phyloP scores from a whole-genome alignment of 2,888 invertebrate species.

The Petrolisthes cinctipes region DNA sequence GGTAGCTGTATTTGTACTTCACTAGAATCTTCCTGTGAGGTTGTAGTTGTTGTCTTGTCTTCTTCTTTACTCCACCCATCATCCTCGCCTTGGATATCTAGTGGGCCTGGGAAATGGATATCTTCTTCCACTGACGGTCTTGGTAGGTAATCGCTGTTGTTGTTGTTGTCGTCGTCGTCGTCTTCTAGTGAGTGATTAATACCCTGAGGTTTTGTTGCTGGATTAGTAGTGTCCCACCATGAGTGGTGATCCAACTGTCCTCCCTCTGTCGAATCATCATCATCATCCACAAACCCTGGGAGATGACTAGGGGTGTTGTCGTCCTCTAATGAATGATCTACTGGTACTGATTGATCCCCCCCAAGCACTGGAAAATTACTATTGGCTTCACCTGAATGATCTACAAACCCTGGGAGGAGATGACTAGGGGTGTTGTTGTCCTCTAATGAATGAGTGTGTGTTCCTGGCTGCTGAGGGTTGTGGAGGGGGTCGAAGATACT shows the following conservation, averaged over 20 bases:
- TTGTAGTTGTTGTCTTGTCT: neutral
- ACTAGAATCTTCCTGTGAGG: neutral
- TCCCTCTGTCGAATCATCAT: neutral
- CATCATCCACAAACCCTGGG: too few species aligned
- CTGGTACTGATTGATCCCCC: too few species aligned
- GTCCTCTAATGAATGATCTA: too few species aligned
- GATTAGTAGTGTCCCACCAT: neutral
- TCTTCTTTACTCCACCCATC: neutral
- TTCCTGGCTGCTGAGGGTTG: neutral
- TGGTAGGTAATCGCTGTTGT: neutral
- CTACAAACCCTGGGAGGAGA: too few species aligned
- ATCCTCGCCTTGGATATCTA: neutral
- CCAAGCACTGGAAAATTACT: too few species aligned
- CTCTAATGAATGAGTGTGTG: too few species aligned
- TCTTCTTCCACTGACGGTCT: neutral
- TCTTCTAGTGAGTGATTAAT: neutral
- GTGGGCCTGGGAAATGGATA: neutral
- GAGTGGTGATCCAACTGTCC: neutral
- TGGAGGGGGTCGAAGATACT: slow-evolving; percentile 42
- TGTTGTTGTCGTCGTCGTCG: neutral
- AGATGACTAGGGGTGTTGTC: too few species aligned
- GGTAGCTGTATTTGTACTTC: neutral
- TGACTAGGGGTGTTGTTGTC: too few species aligned
- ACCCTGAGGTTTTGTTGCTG: neutral
- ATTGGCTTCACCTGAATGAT: too few species aligned